Evolutionary conservation across 2,113 vertebrate genomes (phyloP), one percentile per base, ranked within the genome.

Genomic region (Anhinga rufa): DNA sequence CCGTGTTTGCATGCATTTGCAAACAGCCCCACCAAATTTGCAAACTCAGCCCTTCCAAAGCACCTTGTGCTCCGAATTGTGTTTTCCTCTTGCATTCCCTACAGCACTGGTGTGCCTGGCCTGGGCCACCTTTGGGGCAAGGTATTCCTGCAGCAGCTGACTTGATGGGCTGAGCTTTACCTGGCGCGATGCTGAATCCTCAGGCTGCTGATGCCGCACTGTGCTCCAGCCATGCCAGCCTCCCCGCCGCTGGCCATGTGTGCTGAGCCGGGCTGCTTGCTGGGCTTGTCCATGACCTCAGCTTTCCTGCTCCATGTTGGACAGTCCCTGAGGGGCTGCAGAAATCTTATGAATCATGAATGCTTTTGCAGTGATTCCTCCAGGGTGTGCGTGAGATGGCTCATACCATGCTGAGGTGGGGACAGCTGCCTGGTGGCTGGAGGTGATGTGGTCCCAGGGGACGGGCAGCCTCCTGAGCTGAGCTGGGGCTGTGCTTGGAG

Each of bases 291-390:
- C 42, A 10, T 88, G 94, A 84, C 26, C 83, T 94, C 95, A 96
- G 88, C 83, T 82, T 88, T 90, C 57, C 72, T 69, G 34, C 61
- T 46, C 14, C 0, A 12, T 51, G 31, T 42, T 9, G 8, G 71
- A 70, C 6, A 4, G 49, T 31, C 69, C 57, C 85, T 2, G 16
- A 65, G 31, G 68, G 76, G 62, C 80, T 82, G 86, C 20, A 44
- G 65, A 66, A 92, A 93, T 82, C 40, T 14, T 48, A 42, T 95
- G 92, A 97, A 87, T 97, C 92, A 93, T 61, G 74, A 80, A 93
- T 94, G 26, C 18, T 72, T 93, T 40, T 5, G 62, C 66, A 82
- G 58, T 83, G 92, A 96, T 93, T 72, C 38, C 90, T 57, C 36
- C 0, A 1, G 90, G 90, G 75, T 62, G 85, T 74, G 69, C 0